phyloP scores from a whole-genome alignment of 2,888 invertebrate species.

The Maniola hyperantus region DNA sequence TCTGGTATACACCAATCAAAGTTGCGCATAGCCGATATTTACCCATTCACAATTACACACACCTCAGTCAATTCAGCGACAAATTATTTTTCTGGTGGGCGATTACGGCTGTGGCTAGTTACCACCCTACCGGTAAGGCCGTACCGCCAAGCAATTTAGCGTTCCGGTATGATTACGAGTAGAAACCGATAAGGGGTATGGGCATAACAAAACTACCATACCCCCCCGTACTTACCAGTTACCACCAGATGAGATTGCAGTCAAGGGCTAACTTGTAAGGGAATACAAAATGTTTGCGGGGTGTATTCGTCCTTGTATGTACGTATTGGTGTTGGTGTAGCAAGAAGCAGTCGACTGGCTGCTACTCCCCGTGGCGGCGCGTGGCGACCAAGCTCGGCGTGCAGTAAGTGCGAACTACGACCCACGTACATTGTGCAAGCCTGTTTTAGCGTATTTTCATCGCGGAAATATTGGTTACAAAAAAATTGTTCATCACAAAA shows the following conservation, averaged over 20 bases:
- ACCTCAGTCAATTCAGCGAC: not conserved
- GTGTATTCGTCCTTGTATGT: conserved; percentile 19
- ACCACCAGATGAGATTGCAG: too few species aligned
- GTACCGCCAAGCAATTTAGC: too few species aligned
- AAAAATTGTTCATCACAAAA: not conserved
- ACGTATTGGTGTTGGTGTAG: conserved; percentile 61
- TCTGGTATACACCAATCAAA: too few species aligned
- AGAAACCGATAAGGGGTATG: too few species aligned
- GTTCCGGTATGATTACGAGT: too few species aligned
- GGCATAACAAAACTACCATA: too few species aligned
- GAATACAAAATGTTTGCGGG: not conserved
- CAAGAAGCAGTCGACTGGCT: conserved; percentile 87
- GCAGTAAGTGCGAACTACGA: conserved; percentile 88
- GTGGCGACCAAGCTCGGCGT: conserved; percentile 97
- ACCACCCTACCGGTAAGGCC: too few species aligned
- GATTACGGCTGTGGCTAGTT: too few species aligned
- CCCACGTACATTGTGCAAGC: conserved; percentile 26
- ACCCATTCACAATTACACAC: too few species aligned
- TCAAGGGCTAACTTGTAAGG: too few species aligned
- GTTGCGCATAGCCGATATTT: too few species aligned
- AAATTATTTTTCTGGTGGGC: not conserved
- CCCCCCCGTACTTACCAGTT: too few species aligned
- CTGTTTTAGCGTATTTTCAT: conserved; percentile 39
- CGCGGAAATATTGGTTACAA: conserved; percentile 24
- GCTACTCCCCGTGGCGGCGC: conserved; percentile 96